Conservation (phyloP, 2,888 invertebrate genomes). For the Lasioglossum lativentre region DNA sequence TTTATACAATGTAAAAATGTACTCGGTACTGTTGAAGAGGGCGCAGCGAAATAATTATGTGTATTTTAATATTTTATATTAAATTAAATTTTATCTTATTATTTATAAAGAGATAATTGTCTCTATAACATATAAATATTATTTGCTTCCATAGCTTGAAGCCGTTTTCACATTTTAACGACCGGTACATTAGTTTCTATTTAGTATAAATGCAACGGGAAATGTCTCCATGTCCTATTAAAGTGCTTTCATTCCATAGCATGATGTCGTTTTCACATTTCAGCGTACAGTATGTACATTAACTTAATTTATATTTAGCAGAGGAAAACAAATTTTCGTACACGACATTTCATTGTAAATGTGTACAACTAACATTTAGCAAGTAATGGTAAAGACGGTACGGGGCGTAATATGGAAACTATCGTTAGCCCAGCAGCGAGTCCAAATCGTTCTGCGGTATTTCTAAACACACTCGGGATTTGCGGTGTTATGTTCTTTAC, state of each 20-base stretch:
- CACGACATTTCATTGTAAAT: not conserved
- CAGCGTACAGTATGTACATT: too few relatives aligned
- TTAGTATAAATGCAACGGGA: not conserved
- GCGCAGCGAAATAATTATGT: not conserved
- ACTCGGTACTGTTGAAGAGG: not conserved
- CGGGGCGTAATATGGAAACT: not conserved
- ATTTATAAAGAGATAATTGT: not conserved
- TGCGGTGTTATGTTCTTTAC: constrained; percentile 2
- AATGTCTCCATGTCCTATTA: not conserved
- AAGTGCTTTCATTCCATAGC: not conserved
- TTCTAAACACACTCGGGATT: constrained; percentile 20
- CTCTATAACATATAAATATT: not conserved
- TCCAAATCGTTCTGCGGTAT: not conserved
- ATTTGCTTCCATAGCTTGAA: too few relatives aligned
- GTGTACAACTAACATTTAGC: not conserved
- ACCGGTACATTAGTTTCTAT: not conserved
- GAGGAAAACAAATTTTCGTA: not conserved
- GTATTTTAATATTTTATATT: too few relatives aligned
- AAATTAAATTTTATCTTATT: too few relatives aligned
- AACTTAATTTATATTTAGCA: not conserved
- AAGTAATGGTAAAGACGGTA: not conserved
- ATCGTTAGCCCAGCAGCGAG: not conserved
- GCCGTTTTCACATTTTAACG: not conserved
- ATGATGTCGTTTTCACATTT: not conserved
- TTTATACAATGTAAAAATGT: not conserved